Base-by-base conservation (phyloP, 2,888 invertebrate genomes). In the Mesorhabditis belari region DNA sequence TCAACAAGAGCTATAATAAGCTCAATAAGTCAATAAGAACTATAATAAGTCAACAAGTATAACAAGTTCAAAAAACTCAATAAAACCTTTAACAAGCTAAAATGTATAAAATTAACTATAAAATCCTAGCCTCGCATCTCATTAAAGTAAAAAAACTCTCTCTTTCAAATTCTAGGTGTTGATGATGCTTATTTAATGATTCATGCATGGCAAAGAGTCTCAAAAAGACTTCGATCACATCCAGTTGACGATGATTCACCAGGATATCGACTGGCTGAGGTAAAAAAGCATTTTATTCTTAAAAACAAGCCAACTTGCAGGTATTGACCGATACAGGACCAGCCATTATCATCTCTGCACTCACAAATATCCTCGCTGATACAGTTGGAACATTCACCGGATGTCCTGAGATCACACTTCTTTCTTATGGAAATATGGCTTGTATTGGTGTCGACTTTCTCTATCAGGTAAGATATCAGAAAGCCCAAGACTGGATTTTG, bases 201-300 rank as follows among this genome's bases (percentile, higher is more conserved):
- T 49, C 77, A 77, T 60, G 77, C 77, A 66, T 78, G 77, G 77
- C 77, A 77, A 61, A 61, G 77, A 25, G 77, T 77, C 24, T 75
- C 73, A 24, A 77, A 77, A 53, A 76, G 76, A 55, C 75, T 74
- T 55, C 64, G 76, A 4, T 75, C 77, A 44, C 67, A 70, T 4
- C 76, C 76, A 2, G 65, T 63, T 12, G 69, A 76, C 27, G 74
- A 74, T 54, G 75, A 75, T 59, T 69, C 64, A 27, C 75, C 77
- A 5, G 77, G 77, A 4, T 75, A 74, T 57, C 62, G 77, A 21
- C 70, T 77, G 67, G 66, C 70, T 19, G 76, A 77, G 64, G 70
- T 75, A 51, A 21, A 26, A 49, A 12, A 44, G 5, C 26, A 29
- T 5, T 21, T 6, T 44, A n/a, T 23, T 2, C 17, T n/a, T 24